Conservation (phyloP, 2,113 vertebrate genomes). For the Mormyrus iriodes region DNA sequence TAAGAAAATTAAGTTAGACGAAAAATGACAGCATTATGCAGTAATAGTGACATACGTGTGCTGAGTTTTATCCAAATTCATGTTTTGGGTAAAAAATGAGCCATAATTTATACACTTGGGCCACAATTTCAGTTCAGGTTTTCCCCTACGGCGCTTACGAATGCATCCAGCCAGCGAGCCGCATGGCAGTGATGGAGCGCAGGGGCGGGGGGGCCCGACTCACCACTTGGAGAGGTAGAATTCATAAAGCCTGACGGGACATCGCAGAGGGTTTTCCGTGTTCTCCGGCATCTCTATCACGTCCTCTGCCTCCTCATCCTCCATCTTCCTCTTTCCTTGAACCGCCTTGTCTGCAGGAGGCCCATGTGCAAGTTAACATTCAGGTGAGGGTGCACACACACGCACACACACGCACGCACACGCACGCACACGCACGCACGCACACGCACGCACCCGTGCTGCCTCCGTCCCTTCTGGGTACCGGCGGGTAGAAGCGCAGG, state of each 20-base stretch:
- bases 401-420: slow-evolving; percentile 37
- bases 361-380: not conserved
- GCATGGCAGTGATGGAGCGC: not conserved
- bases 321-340: slow-evolving; percentile 75
- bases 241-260: slow-evolving; percentile 91
- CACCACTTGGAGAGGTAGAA: slow-evolving; percentile 98
- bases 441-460: slow-evolving; percentile 29
- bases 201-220: slow-evolving; percentile 29
- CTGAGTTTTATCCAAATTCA: not conserved
- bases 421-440: not conserved
- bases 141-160: not conserved
- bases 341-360: slow-evolving; percentile 54
- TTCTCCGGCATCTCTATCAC: slow-evolving; percentile 93
- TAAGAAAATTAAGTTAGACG: not conserved
- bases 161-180: not conserved
- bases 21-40: not conserved
- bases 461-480: slow-evolving; percentile 60
- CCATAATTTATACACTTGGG: not conserved
- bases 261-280: slow-evolving; percentile 84
- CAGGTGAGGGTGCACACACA: not conserved
- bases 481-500: slow-evolving; percentile 86
- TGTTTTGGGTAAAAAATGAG: not conserved
- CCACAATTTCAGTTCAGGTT: not conserved
- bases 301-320: slow-evolving; percentile 64
- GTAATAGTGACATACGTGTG: not conserved